Evolutionary conservation across 2,113 vertebrate genomes (phyloP), one percentile per base, ranked within the genome.

Genomic region (Paedocypris sp.): DNA sequence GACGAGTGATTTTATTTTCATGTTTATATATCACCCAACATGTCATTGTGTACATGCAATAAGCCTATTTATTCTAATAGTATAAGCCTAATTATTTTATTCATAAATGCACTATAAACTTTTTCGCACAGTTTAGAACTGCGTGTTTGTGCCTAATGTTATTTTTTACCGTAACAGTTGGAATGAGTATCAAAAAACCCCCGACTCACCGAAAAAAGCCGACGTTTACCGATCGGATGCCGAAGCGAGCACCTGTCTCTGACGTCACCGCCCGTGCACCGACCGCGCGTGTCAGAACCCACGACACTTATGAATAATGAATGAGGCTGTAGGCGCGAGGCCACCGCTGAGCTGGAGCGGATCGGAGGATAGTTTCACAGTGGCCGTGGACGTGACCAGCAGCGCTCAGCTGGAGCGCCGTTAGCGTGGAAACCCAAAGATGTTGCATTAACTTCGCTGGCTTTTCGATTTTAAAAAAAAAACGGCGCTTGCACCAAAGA

Each of bases 361-460:
- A 60, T 62, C 45, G 54, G 5, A 1, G 42, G 38, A 19, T 23
- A 68, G 62, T 73, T 47, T 70, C 49, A 62, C 18, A 67, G 47
- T 15, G 71, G 57, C 65, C 74, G 61, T 77, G 74, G 68, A 79
- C 70, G 45, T 73, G 78, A 80, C 66, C 77, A 75, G 75, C 65
- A 76, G 66, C 54, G 3, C 26, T 16, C 70, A 51, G 67, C 67
- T 29, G 28, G 67, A 10, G 18, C 75, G 64, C 68, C 66, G 54
- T 22, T 28, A 60, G 16, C 2, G 16, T 13, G 16, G 35, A 29
- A 26, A 16, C 64, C 33, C 11, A 69, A 49, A 62, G 15, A 83
- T 81, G 80, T 62, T 72, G 66, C 71, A 3, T 4, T 51, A 26
- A 42, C 53, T 33, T 60, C 32, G 18, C 19, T 7, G 2, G 5